Conservation (phyloP, 2,888 invertebrate species). For the Aphrophora alni region DNA sequence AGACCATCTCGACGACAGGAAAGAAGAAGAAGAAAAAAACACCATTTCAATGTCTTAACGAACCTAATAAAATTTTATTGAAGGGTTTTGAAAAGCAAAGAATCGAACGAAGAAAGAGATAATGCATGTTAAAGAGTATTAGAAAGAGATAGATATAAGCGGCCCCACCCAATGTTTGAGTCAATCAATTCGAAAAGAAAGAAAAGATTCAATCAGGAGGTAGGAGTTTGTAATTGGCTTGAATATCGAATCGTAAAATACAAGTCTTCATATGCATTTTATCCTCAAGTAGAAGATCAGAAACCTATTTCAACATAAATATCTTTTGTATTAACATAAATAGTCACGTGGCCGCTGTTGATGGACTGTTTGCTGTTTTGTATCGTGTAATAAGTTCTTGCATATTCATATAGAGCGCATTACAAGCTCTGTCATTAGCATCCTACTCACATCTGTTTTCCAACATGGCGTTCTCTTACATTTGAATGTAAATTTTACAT, state of each 20-base stretch:
- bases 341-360: background rate
- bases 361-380: background rate
- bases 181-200: background rate
- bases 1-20: background rate
- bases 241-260: background rate
- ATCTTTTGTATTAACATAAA: background rate
- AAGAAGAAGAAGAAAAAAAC: background rate
- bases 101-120: background rate
- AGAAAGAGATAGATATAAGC: background rate
- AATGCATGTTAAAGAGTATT: constrained; percentile 17
- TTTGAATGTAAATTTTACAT: no score
- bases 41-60: constrained; percentile 27
- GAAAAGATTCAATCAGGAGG: background rate
- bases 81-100: constrained; percentile 3
- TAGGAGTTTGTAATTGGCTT: background rate
- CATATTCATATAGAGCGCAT: background rate
- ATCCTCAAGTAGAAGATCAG: background rate
- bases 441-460: background rate
- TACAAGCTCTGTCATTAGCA: background rate
- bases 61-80: constrained; percentile 33
- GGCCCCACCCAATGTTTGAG: constrained; percentile 21
- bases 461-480: no score
- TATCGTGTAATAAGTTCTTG: background rate
- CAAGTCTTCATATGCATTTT: background rate
- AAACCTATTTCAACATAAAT: background rate